These are phyloP conservation scores for Fabriciana adippe DNA, from an alignment of 2,888 invertebrate species.

Conservation along the genomic window DNA sequence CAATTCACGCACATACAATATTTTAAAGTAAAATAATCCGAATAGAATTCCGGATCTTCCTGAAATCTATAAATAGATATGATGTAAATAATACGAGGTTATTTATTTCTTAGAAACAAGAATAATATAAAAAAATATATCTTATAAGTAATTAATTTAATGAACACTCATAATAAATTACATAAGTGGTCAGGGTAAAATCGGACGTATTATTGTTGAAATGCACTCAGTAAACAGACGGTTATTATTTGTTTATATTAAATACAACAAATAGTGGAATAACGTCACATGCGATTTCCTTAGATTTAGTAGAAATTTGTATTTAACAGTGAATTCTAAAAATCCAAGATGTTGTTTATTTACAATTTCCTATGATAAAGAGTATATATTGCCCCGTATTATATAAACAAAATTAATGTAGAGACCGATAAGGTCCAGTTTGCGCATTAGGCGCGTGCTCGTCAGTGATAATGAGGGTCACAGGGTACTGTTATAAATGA, in stretches of 20 bases:
- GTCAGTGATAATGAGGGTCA: conserved; percentile 68
- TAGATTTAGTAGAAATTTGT: neutral
- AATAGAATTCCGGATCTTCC: too few species aligned
- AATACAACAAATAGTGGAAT: neutral
- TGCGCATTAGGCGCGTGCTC: conserved; percentile 69
- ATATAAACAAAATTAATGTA: conserved; percentile 44
- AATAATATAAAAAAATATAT: too few species aligned
- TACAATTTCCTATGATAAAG: conserved; percentile 33
- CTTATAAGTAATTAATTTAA: too few species aligned
- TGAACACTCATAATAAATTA: too few species aligned
- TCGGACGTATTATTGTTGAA: too few species aligned
- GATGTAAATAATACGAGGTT: too few species aligned
- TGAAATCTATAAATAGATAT: too few species aligned
- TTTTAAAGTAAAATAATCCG: too few species aligned
- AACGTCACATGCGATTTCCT: neutral
- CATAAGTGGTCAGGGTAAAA: too few species aligned
- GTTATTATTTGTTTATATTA: neutral
- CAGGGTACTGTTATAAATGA: conserved; percentile 68
- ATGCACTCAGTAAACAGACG: too few species aligned
- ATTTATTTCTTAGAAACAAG: too few species aligned
- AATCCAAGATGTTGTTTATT: conserved; percentile 29
- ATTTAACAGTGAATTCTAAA: conserved; percentile 7
- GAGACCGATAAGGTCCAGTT: conserved; percentile 46
- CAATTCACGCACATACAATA: too few species aligned
- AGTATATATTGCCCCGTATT: conserved; percentile 35